Percentiles rank a stretch among this genome's conserved stretches.
These are phyloP conservation scores for Halichoerus grypus DNA, from an alignment of 2,113 vertebrate genomes.

Conservation along the genomic window DNA sequence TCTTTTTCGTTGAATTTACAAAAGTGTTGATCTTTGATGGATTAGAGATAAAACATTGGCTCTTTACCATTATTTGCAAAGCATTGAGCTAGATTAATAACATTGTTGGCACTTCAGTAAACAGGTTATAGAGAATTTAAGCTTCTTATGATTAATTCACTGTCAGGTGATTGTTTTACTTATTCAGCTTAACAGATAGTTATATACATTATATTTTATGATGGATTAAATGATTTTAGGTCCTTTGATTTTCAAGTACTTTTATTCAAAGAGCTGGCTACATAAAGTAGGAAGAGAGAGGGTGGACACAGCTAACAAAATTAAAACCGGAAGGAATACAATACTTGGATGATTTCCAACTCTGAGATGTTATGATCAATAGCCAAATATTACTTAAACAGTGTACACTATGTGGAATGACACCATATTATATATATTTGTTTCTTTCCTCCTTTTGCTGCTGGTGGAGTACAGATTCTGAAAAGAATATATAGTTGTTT, in stretches of 20 bases:
- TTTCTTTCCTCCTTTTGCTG: background rate
- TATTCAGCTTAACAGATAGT: slow-evolving; percentile 40
- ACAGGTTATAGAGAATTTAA: slow-evolving; percentile 8
- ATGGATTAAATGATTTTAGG: background rate
- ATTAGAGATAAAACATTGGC: background rate
- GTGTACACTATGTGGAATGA: background rate
- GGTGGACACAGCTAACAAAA: background rate
- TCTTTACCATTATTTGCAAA: background rate
- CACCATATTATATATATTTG: background rate
- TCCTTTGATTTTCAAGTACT: slow-evolving; percentile 16
- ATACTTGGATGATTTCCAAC: background rate
- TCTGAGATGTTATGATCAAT: slow-evolving; percentile 10
- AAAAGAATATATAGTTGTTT: slow-evolving; percentile 53
- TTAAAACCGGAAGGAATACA: background rate
- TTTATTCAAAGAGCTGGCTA: slow-evolving; percentile 11
- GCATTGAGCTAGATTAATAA: background rate
- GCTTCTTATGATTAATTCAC: slow-evolving; percentile 1
- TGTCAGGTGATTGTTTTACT: background rate
- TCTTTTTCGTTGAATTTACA: slow-evolving; percentile 46
- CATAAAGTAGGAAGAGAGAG: background rate
- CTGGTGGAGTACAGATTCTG: background rate
- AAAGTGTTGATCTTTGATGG: background rate
- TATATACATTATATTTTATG: slow-evolving; percentile 43
- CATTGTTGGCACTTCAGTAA: background rate
- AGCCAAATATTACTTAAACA: background rate